Percentiles rank a stretch among this genome's conserved stretches.
Conservation (phyloP, 2,888 invertebrate species). For the Drosophila kanekoi region DNA sequence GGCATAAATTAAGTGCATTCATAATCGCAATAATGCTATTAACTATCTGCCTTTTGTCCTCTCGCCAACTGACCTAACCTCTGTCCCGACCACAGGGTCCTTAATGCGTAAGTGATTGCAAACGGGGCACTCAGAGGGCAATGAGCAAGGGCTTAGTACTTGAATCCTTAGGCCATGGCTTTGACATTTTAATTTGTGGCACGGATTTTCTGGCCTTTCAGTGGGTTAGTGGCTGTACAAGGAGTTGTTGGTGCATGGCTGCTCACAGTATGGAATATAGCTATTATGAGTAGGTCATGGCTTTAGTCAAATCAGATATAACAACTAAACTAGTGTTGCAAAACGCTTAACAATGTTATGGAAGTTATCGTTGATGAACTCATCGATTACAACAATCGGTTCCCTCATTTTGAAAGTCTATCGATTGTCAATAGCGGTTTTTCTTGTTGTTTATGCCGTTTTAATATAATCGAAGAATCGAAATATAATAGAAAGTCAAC, state of each 20-base stretch:
- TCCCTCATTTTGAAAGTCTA: too few species aligned
- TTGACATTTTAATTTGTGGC: constrained; percentile 41
- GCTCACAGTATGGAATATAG: neutral
- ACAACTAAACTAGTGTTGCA: too few species aligned
- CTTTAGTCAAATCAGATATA: neutral
- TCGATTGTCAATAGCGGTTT: too few species aligned
- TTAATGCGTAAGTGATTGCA: constrained; percentile 31
- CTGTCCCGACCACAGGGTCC: neutral
- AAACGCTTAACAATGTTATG: too few species aligned
- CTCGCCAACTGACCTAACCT: constrained; percentile 16
- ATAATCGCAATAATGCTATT: constrained; percentile 54
- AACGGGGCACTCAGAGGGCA: constrained; percentile 14
- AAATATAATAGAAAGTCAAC: too few species aligned
- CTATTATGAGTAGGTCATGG: neutral
- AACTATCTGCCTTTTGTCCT: constrained; percentile 42
- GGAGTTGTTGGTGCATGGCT: neutral
- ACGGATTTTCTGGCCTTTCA: constrained; percentile 1
- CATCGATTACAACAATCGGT: too few species aligned
- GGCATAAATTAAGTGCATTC: constrained; percentile 56
- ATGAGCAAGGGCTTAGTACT: constrained; percentile 24
- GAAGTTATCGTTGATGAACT: too few species aligned
- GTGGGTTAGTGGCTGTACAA: constrained; percentile 20
- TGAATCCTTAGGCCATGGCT: constrained; percentile 37
- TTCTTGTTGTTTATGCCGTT: too few species aligned
- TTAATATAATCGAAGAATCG: too few species aligned